These are phyloP conservation scores for Lethrus apterus DNA, from an alignment of 1,140 invertebrate species.

Conservation along the genomic window DNA sequence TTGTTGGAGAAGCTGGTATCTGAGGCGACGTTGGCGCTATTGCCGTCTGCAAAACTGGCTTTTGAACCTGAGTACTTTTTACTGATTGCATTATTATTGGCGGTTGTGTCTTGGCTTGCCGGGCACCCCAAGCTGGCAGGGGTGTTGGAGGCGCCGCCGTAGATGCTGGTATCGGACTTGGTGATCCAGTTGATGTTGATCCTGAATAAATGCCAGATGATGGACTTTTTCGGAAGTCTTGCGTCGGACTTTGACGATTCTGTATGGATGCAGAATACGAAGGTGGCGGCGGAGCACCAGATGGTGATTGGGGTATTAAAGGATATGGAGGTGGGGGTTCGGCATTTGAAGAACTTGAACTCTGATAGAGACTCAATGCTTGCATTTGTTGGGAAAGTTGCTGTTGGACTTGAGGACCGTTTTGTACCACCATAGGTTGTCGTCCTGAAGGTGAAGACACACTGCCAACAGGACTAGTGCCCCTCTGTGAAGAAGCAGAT, in stretches of 20 bases:
- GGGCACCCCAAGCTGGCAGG: conserved; percentile 66
- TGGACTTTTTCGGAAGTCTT: conserved; percentile 59
- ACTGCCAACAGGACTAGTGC: conserved; percentile 69
- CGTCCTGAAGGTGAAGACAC: conserved; percentile 36
- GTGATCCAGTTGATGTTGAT: conserved; percentile 69
- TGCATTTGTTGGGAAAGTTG: conserved; percentile 82
- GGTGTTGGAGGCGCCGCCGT: conserved; percentile 58
- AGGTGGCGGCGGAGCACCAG: conserved; percentile 61
- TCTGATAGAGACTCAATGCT: conserved; percentile 71
- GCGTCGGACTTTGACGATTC: conserved; percentile 77
- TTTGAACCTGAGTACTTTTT: conserved; percentile 89
- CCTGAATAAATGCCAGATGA: conserved; percentile 76
- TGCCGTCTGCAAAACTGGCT: conserved; percentile 87
- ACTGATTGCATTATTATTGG: conserved; percentile 95
- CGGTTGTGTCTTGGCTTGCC: conserved; percentile 76
- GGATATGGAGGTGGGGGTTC: conserved; percentile 73
- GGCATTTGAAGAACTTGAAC: conserved; percentile 45
- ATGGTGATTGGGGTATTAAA: conserved; percentile 49
- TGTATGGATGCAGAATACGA: conserved; percentile 80
- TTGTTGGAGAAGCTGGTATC: conserved; percentile 42
- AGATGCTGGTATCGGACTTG: conserved; percentile 66
- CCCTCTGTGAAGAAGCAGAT: conserved; percentile 49
- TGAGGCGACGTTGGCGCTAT: conserved; percentile 76
- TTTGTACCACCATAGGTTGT: conserved; percentile 74
- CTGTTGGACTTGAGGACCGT: conserved; percentile 72